These are phyloP conservation scores for Isurus oxyrinchus DNA, from an alignment of 2,113 vertebrate species.

Conservation along the genomic window DNA sequence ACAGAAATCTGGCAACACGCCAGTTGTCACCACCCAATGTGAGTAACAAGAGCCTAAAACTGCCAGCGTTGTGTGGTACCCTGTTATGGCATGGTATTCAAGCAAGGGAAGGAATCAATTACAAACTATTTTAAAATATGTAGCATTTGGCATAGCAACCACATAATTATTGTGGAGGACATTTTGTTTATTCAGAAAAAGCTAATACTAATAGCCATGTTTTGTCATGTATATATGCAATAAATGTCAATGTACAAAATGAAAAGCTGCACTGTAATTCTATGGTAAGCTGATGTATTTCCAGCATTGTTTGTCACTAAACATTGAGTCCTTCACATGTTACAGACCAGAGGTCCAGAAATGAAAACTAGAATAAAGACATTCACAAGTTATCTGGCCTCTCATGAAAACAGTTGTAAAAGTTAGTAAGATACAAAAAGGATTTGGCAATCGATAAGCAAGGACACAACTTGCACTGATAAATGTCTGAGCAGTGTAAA, in stretches of 20 bases:
- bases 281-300: neutral
- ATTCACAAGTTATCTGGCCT: neutral
- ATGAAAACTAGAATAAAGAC: neutral
- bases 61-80: neutral
- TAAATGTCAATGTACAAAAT: too few species aligned
- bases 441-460: neutral
- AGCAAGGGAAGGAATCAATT: neutral
- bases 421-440: neutral
- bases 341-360: neutral
- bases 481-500: neutral
- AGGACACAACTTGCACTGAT: neutral
- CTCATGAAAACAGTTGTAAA: neutral
- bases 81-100: neutral
- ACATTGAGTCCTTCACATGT: neutral
- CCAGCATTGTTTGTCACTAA: neutral
- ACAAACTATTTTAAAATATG: neutral
- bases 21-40: too few species aligned
- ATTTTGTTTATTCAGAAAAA: too few species aligned
- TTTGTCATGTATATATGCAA: neutral
- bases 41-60: neutral
- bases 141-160: neutral
- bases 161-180: too few species aligned
- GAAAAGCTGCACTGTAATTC: neutral
- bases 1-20: neutral
- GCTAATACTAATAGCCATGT: neutral